Percentiles rank a stretch among this genome's conserved stretches.
These are phyloP conservation scores for Helicolenus hilgendorfi DNA, from an alignment of 2,797 vertebrate genomes.

Conservation along the genomic window DNA sequence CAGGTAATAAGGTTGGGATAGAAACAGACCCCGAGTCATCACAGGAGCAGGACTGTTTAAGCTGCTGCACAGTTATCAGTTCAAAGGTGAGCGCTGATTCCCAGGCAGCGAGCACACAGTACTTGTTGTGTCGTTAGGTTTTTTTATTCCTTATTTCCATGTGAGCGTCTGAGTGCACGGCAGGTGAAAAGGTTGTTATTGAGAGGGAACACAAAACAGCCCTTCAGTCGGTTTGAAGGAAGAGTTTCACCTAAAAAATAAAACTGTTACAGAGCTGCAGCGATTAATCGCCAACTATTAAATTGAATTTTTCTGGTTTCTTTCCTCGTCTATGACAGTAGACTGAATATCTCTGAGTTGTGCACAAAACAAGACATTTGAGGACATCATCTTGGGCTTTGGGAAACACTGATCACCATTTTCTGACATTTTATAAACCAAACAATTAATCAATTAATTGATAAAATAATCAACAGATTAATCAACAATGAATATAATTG, in stretches of 20 bases:
- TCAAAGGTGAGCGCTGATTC: conserved; percentile 77
- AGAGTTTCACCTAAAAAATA: conserved; percentile 5
- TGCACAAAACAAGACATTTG: too few species aligned
- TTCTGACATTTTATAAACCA: too few species aligned
- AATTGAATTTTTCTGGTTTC: too few species aligned
- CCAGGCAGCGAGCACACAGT: conserved; percentile 43
- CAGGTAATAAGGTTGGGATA: conserved; percentile 80
- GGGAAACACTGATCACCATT: too few species aligned
- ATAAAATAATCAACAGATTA: too few species aligned
- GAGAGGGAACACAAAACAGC: not conserved
- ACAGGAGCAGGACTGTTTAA: conserved; percentile 70
- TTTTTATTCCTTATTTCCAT: conserved; percentile 35
- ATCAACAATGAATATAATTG: too few species aligned
- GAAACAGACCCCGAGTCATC: conserved; percentile 77
- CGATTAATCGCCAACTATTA: too few species aligned
- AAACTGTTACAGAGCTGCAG: not conserved
- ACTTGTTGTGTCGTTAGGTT: conserved; percentile 31
- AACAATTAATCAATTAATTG: too few species aligned
- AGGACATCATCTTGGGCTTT: too few species aligned
- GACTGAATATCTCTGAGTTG: too few species aligned
- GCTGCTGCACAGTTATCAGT: conserved; percentile 65
- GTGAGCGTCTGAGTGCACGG: not conserved
- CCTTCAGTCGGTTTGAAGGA: not conserved
- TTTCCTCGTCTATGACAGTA: too few species aligned
- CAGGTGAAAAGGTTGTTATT: conserved; percentile 17